Conservation (phyloP, 2,113 vertebrate genomes). For the Polypterus bichir region DNA sequence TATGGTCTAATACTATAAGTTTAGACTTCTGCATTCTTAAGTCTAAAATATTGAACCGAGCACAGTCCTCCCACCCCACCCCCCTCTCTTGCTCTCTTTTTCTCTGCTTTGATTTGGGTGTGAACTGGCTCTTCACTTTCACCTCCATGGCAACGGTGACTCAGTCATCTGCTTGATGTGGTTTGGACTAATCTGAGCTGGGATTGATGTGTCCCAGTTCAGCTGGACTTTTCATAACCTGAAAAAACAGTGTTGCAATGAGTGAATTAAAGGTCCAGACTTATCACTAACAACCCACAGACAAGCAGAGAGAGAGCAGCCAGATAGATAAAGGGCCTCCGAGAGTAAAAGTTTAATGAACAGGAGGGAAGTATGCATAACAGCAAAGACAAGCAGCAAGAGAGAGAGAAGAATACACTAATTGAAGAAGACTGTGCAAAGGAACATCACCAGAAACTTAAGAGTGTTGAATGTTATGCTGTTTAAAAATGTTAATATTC, state of each 20-base stretch:
- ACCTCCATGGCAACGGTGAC: neutral
- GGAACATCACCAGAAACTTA: neutral
- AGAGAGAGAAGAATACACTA: slow-evolving; percentile 7
- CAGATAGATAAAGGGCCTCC: too few species aligned
- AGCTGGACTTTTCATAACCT: neutral
- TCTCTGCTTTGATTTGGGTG: too few species aligned
- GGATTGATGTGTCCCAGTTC: neutral
- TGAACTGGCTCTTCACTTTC: too few species aligned
- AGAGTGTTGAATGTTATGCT: neutral
- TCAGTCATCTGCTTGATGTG: neutral
- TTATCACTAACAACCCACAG: neutral
- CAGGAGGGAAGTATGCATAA: neutral
- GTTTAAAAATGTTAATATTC: too few species aligned
- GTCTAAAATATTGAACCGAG: too few species aligned
- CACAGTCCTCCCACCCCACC: too few species aligned
- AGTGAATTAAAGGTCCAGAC: neutral
- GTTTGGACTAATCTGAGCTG: neutral
- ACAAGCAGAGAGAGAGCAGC: too few species aligned
- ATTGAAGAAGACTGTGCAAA: neutral
- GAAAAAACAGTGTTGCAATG: neutral
- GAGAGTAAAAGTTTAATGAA: neutral
- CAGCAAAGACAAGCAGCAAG: slow-evolving; percentile 11
- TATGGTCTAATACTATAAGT: too few species aligned
- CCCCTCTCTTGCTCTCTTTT: too few species aligned
- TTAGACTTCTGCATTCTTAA: too few species aligned